Evolutionary conservation across 2,888 invertebrate genomes (phyloP), one percentile per base, ranked within the genome.

Genomic region (Synanthedon formicaeformis): DNA sequence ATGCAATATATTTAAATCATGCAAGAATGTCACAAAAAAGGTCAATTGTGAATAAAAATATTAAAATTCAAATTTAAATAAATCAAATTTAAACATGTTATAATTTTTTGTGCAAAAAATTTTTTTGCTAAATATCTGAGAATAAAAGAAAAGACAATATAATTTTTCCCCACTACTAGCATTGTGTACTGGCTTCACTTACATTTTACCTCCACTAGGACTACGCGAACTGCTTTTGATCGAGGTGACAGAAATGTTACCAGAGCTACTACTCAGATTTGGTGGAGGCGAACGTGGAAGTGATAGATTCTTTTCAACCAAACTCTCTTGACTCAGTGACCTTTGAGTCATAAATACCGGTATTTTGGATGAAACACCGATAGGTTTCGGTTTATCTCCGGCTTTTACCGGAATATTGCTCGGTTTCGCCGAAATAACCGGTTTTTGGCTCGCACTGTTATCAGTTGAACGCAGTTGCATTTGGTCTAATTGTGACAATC

Each of bases 211-310:
- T 13, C 88, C 88, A 56, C 88, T 88, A 0, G 88, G 88, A 66
- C 85, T 88, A 63, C 74, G 86, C 12, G 91, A 91, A 63, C 89
- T 90, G 62, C 81, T 89, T 58, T 90, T 88, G 50, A 91, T 91
- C 1, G 91, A 91, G n/a, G 91, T 91, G 0, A 91, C 89, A 3
- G 91, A 89, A 54, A 88, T 81, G 52, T 88, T 88, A 0, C 84
- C 85, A 4, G 86, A 76, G 62, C 84, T 84, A 57, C 80, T 67
- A 55, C 75, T 82, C 45, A 80, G 65, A 11, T 71, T 66, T 0
- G 81, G 81, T 0, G 86, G 83, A 13, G 87, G 85, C 0, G 87
- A 81, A 1, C 76, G 75, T 3, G 85, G 82, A 54, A 87, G 59
- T 2, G 86, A 79, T 56, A 83, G 82, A 45, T 67, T 74, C 54